Evolutionary conservation across 2,888 invertebrate species (phyloP).

Genomic region (Agrotis clavis): DNA sequence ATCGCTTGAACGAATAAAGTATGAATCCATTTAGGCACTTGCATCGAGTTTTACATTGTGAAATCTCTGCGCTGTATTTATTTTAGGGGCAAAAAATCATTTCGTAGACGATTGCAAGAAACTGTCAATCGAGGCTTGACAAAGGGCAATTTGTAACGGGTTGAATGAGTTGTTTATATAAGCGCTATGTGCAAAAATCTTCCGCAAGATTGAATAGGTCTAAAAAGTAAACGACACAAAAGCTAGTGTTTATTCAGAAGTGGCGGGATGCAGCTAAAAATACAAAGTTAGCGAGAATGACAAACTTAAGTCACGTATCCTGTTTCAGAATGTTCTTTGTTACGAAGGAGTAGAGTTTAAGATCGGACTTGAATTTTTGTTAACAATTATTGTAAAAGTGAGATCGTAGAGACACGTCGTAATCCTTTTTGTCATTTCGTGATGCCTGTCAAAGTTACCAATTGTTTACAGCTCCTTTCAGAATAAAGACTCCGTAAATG

Average conservation of each 20-base stretch:
- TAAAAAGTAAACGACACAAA: slow-evolving; percentile 72
- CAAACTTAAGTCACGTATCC: slow-evolving; percentile 47
- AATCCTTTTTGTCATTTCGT: slow-evolving; percentile 87
- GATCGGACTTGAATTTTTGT: slow-evolving; percentile 48
- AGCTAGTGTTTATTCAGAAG: slow-evolving; percentile 82
- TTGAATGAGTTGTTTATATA: slow-evolving; percentile 81
- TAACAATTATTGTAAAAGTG: slow-evolving; percentile 46
- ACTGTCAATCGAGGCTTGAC: slow-evolving; percentile 74
- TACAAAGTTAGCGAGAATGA: slow-evolving; percentile 73
- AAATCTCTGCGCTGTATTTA: slow-evolving; percentile 69
- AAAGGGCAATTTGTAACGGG: slow-evolving; percentile 78
- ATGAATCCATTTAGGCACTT: slow-evolving; percentile 42
- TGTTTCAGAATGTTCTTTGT: slow-evolving; percentile 53
- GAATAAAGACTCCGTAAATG: slow-evolving; percentile 84
- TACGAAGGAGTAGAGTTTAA: slow-evolving; percentile 63
- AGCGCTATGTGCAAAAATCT: slow-evolving; percentile 80
- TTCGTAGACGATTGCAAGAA: slow-evolving; percentile 67
- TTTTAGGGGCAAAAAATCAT: slow-evolving; percentile 66
- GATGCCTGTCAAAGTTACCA: slow-evolving; percentile 87
- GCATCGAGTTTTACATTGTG: slow-evolving; percentile 41
- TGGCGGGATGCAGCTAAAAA: slow-evolving; percentile 82
- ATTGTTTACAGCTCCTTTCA: slow-evolving; percentile 85
- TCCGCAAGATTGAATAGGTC: slow-evolving; percentile 73
- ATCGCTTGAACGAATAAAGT: slow-evolving; percentile 48
- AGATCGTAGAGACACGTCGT: slow-evolving; percentile 68